Base-by-base conservation (phyloP, 2,113 vertebrate species). In the Dipodomys stephensi region DNA sequence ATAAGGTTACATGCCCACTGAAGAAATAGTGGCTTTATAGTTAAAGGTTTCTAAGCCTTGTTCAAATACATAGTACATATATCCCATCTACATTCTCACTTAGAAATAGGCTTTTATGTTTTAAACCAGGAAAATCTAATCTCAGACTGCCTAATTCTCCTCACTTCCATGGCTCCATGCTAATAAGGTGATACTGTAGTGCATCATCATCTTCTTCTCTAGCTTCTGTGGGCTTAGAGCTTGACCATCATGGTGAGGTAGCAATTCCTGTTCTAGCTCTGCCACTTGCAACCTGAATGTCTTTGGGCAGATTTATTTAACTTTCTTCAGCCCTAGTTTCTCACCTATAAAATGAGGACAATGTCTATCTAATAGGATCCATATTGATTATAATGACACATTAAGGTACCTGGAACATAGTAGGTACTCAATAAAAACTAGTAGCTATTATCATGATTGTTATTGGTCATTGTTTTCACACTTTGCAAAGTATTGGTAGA, bases 1-100 rank as follows among this genome's bases (percentile, higher is more conserved):
- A 78, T 95, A 96, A 97, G 92, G 60, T 80, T 93, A 67, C 95
- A 30, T 83, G n/a, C 69, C 82, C 57, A 82, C 87, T 68, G 62
- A 93, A 39, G 62, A 28, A 86, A 83, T 30, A 64, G 83, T 32
- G 67, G 8, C 46, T 19, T 0, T 60, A 64, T 77, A 91, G 80
- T 68, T 94, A 92, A 60, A 46, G 16, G 83, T 80, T 71, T 92
- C 44, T 80, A 65, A 23, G 27, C 2, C 64, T 94, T 96, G 35
- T 64, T 83, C 57, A 93, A 84, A 82, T 83, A 16, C 18, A 57
- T 11, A 94, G 28, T 32, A 1, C 62, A 0, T 53, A 35, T 80
- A 39, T 20, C 92, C 85, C 62, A 15, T 76, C n/a, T 35, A 32
- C 64, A 16, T 76, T 77, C 74, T 80, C 60, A 64, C 19, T 83